Percentiles rank a stretch among this genome's conserved stretches.
Evolutionary conservation across 1,140 invertebrate species (phyloP).

Genomic region (Drosophila seguyi): DNA sequence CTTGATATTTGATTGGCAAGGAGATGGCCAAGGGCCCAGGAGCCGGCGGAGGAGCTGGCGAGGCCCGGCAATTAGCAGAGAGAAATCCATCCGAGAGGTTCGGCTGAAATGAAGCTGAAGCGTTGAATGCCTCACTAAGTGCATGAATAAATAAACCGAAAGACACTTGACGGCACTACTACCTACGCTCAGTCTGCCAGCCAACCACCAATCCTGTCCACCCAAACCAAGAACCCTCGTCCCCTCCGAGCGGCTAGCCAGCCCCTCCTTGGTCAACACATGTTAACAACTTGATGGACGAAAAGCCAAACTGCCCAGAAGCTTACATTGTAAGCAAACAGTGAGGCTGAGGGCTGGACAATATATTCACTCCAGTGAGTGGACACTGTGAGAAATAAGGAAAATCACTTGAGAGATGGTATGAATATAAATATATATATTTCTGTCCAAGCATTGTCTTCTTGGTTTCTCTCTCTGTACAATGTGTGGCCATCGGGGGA

Average conservation of each 20-base stretch:
- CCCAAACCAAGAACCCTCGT: conserved; percentile 5
- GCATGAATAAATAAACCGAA: conserved; percentile 80
- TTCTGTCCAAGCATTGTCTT: background rate
- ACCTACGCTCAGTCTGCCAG: conserved; percentile 14
- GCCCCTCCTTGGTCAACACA: conserved; percentile 62
- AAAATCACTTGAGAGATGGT: no score
- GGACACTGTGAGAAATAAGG: conserved; percentile 6
- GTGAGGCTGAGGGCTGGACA: background rate
- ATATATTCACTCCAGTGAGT: conserved; percentile 10
- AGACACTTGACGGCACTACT: conserved; percentile 64
- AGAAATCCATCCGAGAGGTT: conserved; percentile 50
- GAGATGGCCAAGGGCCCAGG: conserved; percentile 7
- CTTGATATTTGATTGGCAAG: conserved; percentile 76
- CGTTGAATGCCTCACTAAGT: conserved; percentile 81
- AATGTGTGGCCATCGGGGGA: background rate
- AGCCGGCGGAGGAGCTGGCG: conserved; percentile 28
- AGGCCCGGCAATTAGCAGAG: conserved; percentile 70
- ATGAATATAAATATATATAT: no score
- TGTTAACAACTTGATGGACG: conserved; percentile 81
- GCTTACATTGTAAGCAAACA: conserved; percentile 78
- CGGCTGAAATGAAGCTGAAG: conserved; percentile 57
- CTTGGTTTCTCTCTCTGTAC: background rate
- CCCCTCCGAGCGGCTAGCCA: conserved; percentile 3
- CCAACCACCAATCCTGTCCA: background rate
- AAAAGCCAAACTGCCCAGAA: conserved; percentile 81